Evolutionary conservation across 2,888 invertebrate genomes (phyloP).

Genomic region (Heliothis peltigera): DNA sequence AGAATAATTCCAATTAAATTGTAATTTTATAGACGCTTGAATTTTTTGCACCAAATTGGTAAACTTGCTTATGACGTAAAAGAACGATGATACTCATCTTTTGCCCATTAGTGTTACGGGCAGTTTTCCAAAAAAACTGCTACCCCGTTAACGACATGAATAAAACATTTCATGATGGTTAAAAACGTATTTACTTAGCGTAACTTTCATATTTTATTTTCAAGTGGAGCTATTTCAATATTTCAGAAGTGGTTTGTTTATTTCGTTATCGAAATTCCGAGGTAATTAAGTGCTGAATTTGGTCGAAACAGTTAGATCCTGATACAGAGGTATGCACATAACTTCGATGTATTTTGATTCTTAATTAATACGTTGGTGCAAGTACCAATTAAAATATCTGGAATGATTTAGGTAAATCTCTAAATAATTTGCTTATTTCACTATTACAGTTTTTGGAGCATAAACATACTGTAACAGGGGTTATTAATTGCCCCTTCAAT

Average conservation of each 20-base stretch:
- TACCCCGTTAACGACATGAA: conserved; percentile 30
- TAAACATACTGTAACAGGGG: not conserved
- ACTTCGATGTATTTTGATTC: no score
- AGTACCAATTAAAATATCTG: not conserved
- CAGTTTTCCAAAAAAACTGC: conserved; percentile 42
- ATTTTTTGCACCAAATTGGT: conserved; percentile 3
- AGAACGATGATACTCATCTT: conserved; percentile 3
- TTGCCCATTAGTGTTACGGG: conserved; percentile 15
- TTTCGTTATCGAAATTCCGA: not conserved
- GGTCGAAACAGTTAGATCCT: not conserved
- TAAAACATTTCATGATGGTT: conserved; percentile 39
- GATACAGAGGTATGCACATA: no score
- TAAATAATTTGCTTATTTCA: not conserved
- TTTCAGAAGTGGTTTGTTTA: not conserved
- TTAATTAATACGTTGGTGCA: no score
- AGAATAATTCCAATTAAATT: not conserved
- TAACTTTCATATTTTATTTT: conserved; percentile 5
- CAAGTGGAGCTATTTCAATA: not conserved
- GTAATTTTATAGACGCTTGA: not conserved
- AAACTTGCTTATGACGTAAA: conserved; percentile 17
- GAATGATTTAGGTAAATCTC: not conserved
- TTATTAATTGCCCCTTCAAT: not conserved
- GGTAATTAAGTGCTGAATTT: no score
- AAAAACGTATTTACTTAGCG: conserved; percentile 23
- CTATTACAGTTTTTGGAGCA: not conserved